Evolutionary conservation across 1,140 invertebrate genomes (phyloP), one percentile per base, ranked within the genome.

Genomic region (Macrobrachium rosenbergii): DNA sequence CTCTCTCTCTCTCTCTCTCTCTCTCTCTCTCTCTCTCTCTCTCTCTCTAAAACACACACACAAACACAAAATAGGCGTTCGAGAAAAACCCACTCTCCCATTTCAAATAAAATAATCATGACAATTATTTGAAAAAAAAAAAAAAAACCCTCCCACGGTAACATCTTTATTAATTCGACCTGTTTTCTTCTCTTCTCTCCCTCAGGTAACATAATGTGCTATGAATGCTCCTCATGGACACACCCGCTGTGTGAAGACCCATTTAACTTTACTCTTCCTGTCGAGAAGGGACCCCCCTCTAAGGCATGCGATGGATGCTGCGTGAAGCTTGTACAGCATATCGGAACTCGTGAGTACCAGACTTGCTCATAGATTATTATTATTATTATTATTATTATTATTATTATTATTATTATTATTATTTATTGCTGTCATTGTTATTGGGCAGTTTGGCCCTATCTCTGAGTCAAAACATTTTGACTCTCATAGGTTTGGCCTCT

Each of bases 281-380:
- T 96, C 0, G 91, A 97, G 83, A 95, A 96, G 93, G 95, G 95
- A 12, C 89, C 89, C 7, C 86, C 86, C 23, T 43, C 83, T 16
- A 77, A 43, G 14, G 60, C 81, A 45, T 98, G 97, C 91, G 95
- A 97, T 91, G 97, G 97, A 62, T 98, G 97, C 92, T 98, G 97
- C 92, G 97, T 98, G 21, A 98, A 98, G 93, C 97, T 98, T 95
- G 96, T 98, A 89, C 94, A 96, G 87, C 96, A 97, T 92, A 95
- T 96, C 77, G 95, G 95, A 92, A 96, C 96, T 92, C 94, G 97
- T 98, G 92, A 96, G 96, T 91, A 45, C 52, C 12, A 12, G 12
- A 28, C n/a, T 67, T 67, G 2, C 23, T 67, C 21, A 5, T 17
- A 14, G 23, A 21, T 28, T 0, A 21, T 59, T 52, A 21, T 60